Evolutionary conservation across 30 jellyfish, hydroid and myxozoan species (phyloP).

Genomic region (Aurelia aurita): DNA sequence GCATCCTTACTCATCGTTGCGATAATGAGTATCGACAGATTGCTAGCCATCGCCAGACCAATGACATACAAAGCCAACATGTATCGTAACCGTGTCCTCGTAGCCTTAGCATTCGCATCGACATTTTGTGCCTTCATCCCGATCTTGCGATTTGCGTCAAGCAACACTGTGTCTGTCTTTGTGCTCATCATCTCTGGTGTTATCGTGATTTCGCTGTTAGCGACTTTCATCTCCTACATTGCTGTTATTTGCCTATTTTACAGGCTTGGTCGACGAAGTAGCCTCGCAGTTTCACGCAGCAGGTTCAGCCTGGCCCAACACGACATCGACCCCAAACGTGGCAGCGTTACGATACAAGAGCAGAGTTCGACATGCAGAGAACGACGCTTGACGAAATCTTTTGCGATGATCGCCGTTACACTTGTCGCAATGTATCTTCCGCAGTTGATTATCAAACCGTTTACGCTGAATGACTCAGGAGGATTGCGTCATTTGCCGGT

Average conservation of each 20-base stretch:
- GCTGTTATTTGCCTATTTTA: slow-evolving; percentile 44
- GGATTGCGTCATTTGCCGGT: slow-evolving; percentile 33
- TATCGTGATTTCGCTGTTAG: slow-evolving; percentile 45
- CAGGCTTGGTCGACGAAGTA: slow-evolving; percentile 26
- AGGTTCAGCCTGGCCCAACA: slow-evolving; percentile 15
- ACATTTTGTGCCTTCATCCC: slow-evolving; percentile 62
- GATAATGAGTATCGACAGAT: slow-evolving; percentile 68
- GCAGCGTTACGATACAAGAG: slow-evolving; percentile 33
- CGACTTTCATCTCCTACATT: slow-evolving; percentile 57
- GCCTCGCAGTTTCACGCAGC: slow-evolving; percentile 8
- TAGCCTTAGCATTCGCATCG: slow-evolving; percentile 30
- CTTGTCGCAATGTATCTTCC: slow-evolving; percentile 70
- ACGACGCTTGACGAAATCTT: slow-evolving; percentile 59
- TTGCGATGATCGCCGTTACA: slow-evolving; percentile 67
- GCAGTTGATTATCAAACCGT: slow-evolving; percentile 67
- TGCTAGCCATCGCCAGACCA: slow-evolving; percentile 66
- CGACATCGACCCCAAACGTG: slow-evolving; percentile 11
- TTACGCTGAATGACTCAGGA: slow-evolving; percentile 40
- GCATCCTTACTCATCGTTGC: slow-evolving; percentile 70
- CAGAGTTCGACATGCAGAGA: slow-evolving; percentile 34
- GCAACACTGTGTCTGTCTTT: slow-evolving; percentile 50
- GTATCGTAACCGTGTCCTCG: slow-evolving; percentile 37
- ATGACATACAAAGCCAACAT: slow-evolving; percentile 62
- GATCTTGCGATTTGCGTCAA: slow-evolving; percentile 48
- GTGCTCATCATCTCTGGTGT: slow-evolving; percentile 45